phyloP scores from a whole-genome alignment of 2,888 invertebrate species.

The Hypomecis atomaria region DNA sequence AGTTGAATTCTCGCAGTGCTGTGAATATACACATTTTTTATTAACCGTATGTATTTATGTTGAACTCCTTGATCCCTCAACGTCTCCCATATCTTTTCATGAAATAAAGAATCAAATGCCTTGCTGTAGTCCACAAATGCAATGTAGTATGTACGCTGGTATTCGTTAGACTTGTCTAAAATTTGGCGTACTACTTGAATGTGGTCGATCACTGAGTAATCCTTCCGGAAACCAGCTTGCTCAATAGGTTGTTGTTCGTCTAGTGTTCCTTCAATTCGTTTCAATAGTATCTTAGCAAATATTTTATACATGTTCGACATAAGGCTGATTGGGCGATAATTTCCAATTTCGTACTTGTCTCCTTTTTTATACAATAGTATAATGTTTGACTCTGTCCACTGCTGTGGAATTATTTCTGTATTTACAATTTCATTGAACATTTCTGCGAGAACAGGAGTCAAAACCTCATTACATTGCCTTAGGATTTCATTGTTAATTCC shows the following conservation, averaged over 20 bases:
- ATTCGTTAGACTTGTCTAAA: slow-evolving; percentile 32
- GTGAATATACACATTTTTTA: slow-evolving; percentile 35
- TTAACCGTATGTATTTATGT: slow-evolving; percentile 38
- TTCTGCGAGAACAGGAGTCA: slow-evolving; percentile 36
- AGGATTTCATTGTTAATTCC: slow-evolving; percentile 31
- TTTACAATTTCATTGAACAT: slow-evolving; percentile 43
- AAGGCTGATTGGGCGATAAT: slow-evolving; percentile 43
- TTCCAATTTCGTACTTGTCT: slow-evolving; percentile 39
- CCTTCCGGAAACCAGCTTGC: slow-evolving; percentile 34
- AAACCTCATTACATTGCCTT: slow-evolving; percentile 19
- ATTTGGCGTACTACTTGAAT: slow-evolving; percentile 34
- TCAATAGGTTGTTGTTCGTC: slow-evolving; percentile 31
- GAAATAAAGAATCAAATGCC: slow-evolving; percentile 41
- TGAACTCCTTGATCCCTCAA: slow-evolving; percentile 40
- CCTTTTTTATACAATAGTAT: slow-evolving; percentile 47
- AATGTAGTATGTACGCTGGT: slow-evolving; percentile 27
- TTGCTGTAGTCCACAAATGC: slow-evolving; percentile 42
- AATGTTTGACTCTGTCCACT: slow-evolving; percentile 44
- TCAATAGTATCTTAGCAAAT: slow-evolving; percentile 39
- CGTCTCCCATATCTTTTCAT: slow-evolving; percentile 35
- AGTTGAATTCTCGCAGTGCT: slow-evolving; percentile 32
- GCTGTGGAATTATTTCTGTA: slow-evolving; percentile 40
- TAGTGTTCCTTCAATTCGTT: slow-evolving; percentile 35
- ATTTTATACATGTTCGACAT: slow-evolving; percentile 44
- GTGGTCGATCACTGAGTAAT: slow-evolving; percentile 34